A percentile compares a stretch with the other conserved stretches of the same genome.
These are phyloP conservation scores for Coracopsis vasa DNA, from an alignment of 2,113 vertebrate species.

Conservation along the genomic window DNA sequence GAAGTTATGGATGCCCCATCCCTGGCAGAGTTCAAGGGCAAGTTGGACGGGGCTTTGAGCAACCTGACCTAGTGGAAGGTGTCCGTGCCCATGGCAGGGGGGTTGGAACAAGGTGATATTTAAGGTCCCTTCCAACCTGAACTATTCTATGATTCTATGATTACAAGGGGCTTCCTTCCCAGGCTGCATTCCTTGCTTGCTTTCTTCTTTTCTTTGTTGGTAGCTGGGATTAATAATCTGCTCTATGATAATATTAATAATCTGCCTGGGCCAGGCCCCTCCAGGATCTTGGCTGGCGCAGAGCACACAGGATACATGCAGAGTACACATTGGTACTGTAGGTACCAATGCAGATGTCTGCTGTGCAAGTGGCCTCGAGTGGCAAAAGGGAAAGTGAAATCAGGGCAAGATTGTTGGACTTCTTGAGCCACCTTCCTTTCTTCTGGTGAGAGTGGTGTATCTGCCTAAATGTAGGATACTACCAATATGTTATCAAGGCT, in stretches of 20 bases:
- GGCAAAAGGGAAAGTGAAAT: background rate
- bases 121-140: background rate
- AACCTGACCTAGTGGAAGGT: background rate
- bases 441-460: background rate
- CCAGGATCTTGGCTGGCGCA: background rate
- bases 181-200: background rate
- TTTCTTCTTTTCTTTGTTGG: background rate
- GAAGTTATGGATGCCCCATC: background rate
- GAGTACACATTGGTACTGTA: background rate
- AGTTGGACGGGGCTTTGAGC: background rate
- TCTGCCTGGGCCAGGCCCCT: background rate
- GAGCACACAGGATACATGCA: background rate
- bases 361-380: background rate
- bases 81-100: background rate
- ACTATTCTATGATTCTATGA: background rate
- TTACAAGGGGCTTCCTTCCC: background rate
- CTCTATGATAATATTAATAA: accelerated
- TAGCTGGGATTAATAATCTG: background rate
- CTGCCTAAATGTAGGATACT: background rate
- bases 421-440: background rate
- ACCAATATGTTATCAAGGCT: background rate
- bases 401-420: background rate
- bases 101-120: background rate
- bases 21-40: background rate
- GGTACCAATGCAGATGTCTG: background rate